Base-by-base conservation (phyloP, 2,888 invertebrate genomes). In the Stictocephala bisonia region DNA sequence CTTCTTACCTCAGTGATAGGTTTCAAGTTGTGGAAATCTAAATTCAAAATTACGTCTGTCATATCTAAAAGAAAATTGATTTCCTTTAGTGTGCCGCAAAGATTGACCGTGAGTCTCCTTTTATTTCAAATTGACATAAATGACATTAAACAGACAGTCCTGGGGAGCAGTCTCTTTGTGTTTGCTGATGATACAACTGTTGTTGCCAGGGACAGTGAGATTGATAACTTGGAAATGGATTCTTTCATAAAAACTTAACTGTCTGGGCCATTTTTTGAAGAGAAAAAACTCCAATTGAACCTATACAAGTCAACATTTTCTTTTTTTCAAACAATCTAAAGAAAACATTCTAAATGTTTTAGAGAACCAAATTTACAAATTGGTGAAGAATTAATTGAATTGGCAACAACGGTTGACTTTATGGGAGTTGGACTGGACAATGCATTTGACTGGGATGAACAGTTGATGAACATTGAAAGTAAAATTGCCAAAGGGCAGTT, bases 11-110 rank as follows among this genome's bases (percentile, higher is more conserved):
- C 26, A 3, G 26, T 24, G 24, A 22, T 18, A 22, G 51, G 51
- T 18, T 26, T 18, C 51, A 51, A 6, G 51, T 51, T 3, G 51
- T 51, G 24, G 51, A 51, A 11, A 24, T 51, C 4, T 15, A 51
- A 51, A 24, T 51, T 51, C 26, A 51, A 51, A 51, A 51, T 51
- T 51, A 51, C 24, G 26, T 51, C 51, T 11, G 51, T 51, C 24
- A 24, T 24, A 13, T 51, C 24, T 24, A n/a, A 24, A 2, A 51
- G 18, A 24, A 51, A 3, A 51, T 51, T 27, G 24, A 51, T 51
- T 24, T 9, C 13, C 26, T 51, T 24, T 51, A 27, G 51, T 2
- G 51, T 51, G 3, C 51, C 51, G 26, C 51, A 51, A 27, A 27
- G 18, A 24, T 51, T 27, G 51, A 24, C 27, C 26, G 1, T 51